Conservation (phyloP, 2,888 invertebrate genomes). For the Xanthorhoe designata region DNA sequence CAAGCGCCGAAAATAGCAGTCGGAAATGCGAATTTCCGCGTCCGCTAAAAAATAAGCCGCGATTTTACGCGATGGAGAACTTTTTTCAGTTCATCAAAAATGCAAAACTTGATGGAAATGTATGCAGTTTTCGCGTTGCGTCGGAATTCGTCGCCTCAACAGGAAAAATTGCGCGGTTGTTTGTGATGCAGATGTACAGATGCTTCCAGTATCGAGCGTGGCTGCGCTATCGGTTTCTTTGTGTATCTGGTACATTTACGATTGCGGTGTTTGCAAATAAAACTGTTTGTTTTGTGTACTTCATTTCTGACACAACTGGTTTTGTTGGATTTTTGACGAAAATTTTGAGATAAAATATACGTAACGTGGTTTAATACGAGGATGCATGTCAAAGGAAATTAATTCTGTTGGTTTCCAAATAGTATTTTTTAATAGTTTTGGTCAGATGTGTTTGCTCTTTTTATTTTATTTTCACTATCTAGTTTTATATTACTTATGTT, state of each 20-base stretch:
- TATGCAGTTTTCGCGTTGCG: slow-evolving; percentile 61
- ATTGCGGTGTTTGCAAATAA: neutral
- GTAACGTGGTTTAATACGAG: no score
- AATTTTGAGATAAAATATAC: no score
- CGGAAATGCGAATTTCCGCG: slow-evolving; percentile 36
- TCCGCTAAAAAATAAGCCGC: slow-evolving; percentile 49
- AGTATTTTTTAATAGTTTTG: no score
- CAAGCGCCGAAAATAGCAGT: slow-evolving; percentile 42
- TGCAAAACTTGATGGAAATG: slow-evolving; percentile 80
- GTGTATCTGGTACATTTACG: slow-evolving; percentile 15
- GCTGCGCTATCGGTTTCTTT: slow-evolving; percentile 20
- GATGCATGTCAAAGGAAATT: no score
- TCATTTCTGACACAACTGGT: no score
- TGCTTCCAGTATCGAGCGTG: slow-evolving; percentile 39
- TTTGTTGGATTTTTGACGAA: no score
- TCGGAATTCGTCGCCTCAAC: slow-evolving; percentile 56
- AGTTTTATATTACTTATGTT: no score
- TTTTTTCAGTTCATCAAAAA: slow-evolving; percentile 76
- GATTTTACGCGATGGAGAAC: slow-evolving; percentile 51
- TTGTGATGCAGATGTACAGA: slow-evolving; percentile 65
- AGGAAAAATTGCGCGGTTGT: slow-evolving; percentile 60
- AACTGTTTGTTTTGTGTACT: no score
- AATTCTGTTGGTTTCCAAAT: no score
- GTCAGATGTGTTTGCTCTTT: no score
- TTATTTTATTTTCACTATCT: no score